Base-by-base conservation (phyloP, 2,797 vertebrate species). In the Emydoidea blandingii region DNA sequence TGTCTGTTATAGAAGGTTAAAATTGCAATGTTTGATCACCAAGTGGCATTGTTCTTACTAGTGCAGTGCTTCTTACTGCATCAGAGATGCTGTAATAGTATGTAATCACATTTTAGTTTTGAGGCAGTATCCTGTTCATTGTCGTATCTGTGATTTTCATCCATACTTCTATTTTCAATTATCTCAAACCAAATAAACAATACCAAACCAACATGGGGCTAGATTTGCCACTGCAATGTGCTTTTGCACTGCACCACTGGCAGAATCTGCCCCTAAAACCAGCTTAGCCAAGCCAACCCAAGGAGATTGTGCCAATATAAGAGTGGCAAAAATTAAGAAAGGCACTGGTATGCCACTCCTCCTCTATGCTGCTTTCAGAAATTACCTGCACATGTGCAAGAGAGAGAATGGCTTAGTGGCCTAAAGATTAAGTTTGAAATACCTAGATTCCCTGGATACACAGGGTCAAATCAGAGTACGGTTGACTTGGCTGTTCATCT, bases 11-110 rank as follows among this genome's bases (percentile, higher is more conserved):
- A 8, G 8, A 23, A 37, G 25, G 83, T 68, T 23, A 88, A 37
- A 56, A 15, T 4, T 0, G 25, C 91, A 72, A 72, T 11, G 50
- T 4, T 16, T 83, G 59, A 72, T 44, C 56, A 37, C 25, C 50
- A 47, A 53, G 3, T n/a, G 79, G 27, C 47, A 23, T 59, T 34
- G 21, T 76, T 56, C 65, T 76, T n/a, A 1, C 53, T 3, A 2
- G 0, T 0, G 9, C 1, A 25, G 23, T 50, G 52, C 81, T 90
- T 76, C 16, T 4, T 3, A 12, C 57, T 16, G 49, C 31, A 1
- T 47, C 52, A 15, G 78, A 16, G 41, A 53, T 57, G 21, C n/a
- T 54, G 44, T 8, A 68, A 31, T 59, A 59, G 25, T 29, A 56
- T 59, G 57, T 65, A 6, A 1, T 50, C 49, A 7, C 3, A 52